phyloP scores from a whole-genome alignment of 1,140 invertebrate species.

The Coptotermes formosanus region DNA sequence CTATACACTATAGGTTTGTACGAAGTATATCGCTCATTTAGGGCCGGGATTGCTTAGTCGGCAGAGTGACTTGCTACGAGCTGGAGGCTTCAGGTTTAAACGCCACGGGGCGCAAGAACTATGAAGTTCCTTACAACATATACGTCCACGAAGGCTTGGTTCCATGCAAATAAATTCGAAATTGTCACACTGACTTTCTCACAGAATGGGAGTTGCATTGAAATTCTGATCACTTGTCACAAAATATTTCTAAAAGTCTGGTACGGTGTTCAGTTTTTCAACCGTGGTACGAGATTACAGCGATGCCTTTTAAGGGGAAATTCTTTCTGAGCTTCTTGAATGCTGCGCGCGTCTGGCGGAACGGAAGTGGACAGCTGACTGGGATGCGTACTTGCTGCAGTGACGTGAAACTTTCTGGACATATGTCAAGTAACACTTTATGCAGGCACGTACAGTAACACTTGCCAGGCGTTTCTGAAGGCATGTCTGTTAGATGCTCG shows the following conservation, averaged over 20 bases:
- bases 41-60: no score
- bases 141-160: no score
- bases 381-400: background rate
- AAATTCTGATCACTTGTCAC: background rate
- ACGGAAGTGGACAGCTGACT: background rate
- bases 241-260: background rate
- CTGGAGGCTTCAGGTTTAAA: no score
- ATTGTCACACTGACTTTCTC: background rate
- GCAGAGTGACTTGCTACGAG: no score
- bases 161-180: no score
- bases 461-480: no score
- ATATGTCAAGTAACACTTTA: background rate
- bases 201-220: background rate
- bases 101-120: no score
- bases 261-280: background rate
- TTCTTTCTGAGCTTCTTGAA: background rate
- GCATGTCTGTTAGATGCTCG: no score
- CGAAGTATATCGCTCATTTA: no score
- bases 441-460: no score
- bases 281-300: background rate
- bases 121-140: no score
- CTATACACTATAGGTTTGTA: no score
- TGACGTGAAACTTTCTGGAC: background rate
- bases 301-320: slow-evolving; percentile 4
- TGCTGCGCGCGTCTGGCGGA: background rate